Evolutionary conservation across 2,888 invertebrate genomes (phyloP).

Genomic region (Leptothorax acervorum): DNA sequence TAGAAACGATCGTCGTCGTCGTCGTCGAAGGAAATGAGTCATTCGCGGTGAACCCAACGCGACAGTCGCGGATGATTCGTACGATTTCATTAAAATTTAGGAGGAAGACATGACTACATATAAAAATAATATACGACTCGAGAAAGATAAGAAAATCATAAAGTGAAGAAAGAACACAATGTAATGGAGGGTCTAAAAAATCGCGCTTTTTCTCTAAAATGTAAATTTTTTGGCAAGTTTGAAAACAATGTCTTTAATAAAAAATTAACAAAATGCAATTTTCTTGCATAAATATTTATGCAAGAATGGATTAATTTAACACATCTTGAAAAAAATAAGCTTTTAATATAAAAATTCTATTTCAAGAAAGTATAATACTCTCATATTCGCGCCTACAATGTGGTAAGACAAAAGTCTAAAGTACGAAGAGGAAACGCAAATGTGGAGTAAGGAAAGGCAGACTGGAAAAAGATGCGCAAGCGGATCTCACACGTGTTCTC

Average conservation of each 20-base stretch:
- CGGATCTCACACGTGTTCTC: slow-evolving; percentile 62
- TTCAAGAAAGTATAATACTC: background rate
- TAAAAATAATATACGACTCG: background rate
- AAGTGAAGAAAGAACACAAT: background rate
- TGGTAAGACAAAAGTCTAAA: background rate
- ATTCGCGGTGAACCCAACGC: slow-evolving; percentile 63
- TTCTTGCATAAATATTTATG: slow-evolving; percentile 7
- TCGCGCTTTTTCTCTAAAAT: background rate
- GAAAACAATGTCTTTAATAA: background rate
- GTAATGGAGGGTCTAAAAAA: background rate
- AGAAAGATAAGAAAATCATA: background rate
- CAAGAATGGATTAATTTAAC: background rate
- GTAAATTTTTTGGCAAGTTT: background rate
- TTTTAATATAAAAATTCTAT: slow-evolving; percentile 9
- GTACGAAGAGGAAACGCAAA: background rate
- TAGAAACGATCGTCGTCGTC: slow-evolving; percentile 53
- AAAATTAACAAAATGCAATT: background rate
- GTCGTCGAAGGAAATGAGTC: slow-evolving; percentile 68
- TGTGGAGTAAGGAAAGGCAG: slow-evolving; percentile 8
- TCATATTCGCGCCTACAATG: background rate
- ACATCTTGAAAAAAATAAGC: slow-evolving; percentile 1
- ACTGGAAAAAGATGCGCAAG: slow-evolving; percentile 38
- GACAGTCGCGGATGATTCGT: slow-evolving; percentile 61
- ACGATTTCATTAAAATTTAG: slow-evolving; percentile 64
- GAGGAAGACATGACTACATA: background rate